Evolutionary conservation across 2,888 invertebrate species (phyloP).

Genomic region (Sepioteuthis lessoniana): DNA sequence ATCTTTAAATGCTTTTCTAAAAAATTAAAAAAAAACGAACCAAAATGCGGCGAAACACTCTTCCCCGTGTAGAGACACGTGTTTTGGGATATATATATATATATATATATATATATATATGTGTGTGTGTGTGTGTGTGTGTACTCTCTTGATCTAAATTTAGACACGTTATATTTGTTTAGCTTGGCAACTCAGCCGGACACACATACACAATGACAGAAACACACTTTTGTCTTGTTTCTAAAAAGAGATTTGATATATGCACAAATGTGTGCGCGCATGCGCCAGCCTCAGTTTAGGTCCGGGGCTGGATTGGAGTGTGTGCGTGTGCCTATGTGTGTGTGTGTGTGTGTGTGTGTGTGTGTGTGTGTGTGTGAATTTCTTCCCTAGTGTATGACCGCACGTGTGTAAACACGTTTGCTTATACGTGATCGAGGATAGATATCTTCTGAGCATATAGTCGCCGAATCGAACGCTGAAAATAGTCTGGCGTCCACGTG

Average conservation of each 20-base stretch:
- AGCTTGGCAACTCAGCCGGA: neutral
- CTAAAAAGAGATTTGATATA: neutral
- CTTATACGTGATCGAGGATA: neutral
- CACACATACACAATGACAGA: neutral
- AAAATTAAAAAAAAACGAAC: too few relatives aligned
- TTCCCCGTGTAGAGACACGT: neutral
- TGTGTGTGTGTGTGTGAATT: too few relatives aligned
- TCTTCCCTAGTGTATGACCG: neutral
- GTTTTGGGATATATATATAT: neutral
- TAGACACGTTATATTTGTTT: neutral
- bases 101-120: too few relatives aligned
- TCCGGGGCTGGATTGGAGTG: too few relatives aligned
- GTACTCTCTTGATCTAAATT: neutral
- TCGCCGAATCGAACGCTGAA: neutral
- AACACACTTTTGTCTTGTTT: neutral
- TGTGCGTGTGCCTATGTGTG: neutral
- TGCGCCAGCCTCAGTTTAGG: neutral
- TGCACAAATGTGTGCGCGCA: neutral
- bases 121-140: too few relatives aligned
- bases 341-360: neutral
- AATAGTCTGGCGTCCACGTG: constrained; percentile 33
- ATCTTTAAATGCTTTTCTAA: too few relatives aligned
- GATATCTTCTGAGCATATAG: neutral
- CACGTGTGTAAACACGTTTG: neutral
- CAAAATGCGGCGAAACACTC: too few relatives aligned